Evolutionary conservation across 2,113 vertebrate genomes (phyloP).

Genomic region (Enhydra lutris): DNA sequence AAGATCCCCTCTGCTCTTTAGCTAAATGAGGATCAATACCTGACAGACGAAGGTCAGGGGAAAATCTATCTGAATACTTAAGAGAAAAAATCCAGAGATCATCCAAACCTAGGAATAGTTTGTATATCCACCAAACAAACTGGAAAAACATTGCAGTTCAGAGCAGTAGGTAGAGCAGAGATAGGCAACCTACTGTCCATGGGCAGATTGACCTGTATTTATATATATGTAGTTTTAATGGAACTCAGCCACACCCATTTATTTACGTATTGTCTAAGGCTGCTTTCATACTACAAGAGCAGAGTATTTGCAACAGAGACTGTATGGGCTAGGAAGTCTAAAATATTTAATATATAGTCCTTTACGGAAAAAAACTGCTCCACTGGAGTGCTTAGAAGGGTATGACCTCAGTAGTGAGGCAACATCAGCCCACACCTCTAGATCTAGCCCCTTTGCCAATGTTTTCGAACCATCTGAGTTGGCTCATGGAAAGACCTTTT

Average conservation of each 20-base stretch:
- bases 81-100: not conserved
- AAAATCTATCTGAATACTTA: not conserved
- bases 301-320: not conserved
- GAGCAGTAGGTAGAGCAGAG: not conserved
- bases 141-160: not conserved
- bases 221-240: not conserved
- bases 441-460: not conserved
- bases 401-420: not conserved
- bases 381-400: not conserved
- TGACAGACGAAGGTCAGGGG: not conserved
- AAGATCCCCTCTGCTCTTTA: not conserved
- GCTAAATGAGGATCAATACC: not conserved
- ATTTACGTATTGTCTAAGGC: not conserved
- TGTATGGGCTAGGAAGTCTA: not conserved
- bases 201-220: not conserved
- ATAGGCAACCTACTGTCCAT: not conserved
- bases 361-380: not conserved
- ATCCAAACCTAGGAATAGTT: not conserved
- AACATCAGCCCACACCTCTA: not conserved
- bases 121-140: not conserved
- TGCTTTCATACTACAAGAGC: not conserved
- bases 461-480: not conserved
- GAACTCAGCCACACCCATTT: not conserved
- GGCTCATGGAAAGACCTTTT: not conserved
- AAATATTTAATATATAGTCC: not conserved